phyloP scores from a whole-genome alignment of 1,140 invertebrate genomes.

The Drosophila nigromelanica region DNA sequence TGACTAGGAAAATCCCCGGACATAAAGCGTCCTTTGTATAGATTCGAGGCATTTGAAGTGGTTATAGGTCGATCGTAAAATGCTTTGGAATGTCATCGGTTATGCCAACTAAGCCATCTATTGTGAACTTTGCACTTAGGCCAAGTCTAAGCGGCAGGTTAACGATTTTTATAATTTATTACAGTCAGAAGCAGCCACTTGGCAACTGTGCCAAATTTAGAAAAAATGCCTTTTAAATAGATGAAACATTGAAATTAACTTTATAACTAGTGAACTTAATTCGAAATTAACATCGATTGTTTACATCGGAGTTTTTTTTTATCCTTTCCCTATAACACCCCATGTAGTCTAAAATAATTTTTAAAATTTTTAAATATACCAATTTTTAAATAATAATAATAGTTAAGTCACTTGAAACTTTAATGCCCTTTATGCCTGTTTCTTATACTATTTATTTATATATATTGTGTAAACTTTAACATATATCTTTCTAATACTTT shows the following conservation, averaged over 20 bases:
- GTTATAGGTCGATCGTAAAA: background rate
- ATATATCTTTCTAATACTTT: background rate
- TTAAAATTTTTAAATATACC: too few species aligned
- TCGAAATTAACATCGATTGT: too few species aligned
- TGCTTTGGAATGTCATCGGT: constrained; percentile 19
- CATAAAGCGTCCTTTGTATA: constrained; percentile 12
- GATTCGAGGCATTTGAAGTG: constrained; percentile 10
- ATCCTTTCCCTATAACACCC: too few species aligned
- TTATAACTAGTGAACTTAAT: too few species aligned
- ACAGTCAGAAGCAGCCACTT: background rate
- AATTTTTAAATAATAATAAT: too few species aligned
- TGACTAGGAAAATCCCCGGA: constrained; percentile 23
- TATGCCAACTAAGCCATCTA: constrained; percentile 17
- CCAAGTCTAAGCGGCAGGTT: background rate
- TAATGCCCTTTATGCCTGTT: too few species aligned
- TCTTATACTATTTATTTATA: background rate
- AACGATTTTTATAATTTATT: constrained; percentile 16
- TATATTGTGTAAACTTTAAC: background rate
- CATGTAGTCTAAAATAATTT: too few species aligned
- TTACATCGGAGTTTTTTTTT: too few species aligned
- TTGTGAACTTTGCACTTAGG: constrained; percentile 15
- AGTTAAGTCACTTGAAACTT: too few species aligned
- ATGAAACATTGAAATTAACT: too few species aligned
- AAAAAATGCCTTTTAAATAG: too few species aligned
- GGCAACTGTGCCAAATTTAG: too few species aligned